Evolutionary conservation across 1,140 invertebrate species (phyloP).

Genomic region (Anoplolepis gracilipes): DNA sequence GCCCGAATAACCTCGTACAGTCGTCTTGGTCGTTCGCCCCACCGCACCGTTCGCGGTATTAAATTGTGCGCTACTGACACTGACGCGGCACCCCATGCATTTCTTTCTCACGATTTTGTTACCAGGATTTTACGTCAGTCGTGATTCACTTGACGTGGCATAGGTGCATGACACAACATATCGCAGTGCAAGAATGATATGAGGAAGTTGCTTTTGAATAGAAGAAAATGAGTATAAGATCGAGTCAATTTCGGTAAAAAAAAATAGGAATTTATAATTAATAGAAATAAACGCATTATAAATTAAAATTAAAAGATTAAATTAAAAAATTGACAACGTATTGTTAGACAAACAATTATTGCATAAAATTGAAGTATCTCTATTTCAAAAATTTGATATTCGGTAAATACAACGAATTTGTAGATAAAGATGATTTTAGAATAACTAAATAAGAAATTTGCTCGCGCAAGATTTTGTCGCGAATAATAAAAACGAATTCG

Average conservation of each 20-base stretch:
- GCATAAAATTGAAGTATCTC: neutral
- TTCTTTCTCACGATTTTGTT: constrained; percentile 57
- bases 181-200: neutral
- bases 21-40: constrained; percentile 18
- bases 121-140: constrained; percentile 56
- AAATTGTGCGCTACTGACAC: constrained; percentile 68
- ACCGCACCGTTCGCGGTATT: constrained; percentile 48
- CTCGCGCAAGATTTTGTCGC: constrained; percentile 16
- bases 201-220: constrained; percentile 4
- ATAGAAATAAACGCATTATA: neutral
- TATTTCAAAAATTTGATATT: neutral
- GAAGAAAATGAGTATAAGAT: neutral
- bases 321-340: neutral
- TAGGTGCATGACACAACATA: constrained; percentile 39
- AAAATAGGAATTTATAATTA: neutral
- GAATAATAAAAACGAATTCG: constrained; percentile 68
- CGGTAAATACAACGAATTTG: neutral
- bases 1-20: constrained; percentile 76
- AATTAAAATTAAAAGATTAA: no score
- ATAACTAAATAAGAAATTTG: neutral
- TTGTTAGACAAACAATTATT: neutral
- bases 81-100: constrained; percentile 56
- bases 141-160: constrained; percentile 62
- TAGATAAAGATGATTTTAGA: neutral
- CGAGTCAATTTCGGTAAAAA: neutral